phyloP scores from a whole-genome alignment of 2,888 invertebrate genomes.

The Hetaerina titia region DNA sequence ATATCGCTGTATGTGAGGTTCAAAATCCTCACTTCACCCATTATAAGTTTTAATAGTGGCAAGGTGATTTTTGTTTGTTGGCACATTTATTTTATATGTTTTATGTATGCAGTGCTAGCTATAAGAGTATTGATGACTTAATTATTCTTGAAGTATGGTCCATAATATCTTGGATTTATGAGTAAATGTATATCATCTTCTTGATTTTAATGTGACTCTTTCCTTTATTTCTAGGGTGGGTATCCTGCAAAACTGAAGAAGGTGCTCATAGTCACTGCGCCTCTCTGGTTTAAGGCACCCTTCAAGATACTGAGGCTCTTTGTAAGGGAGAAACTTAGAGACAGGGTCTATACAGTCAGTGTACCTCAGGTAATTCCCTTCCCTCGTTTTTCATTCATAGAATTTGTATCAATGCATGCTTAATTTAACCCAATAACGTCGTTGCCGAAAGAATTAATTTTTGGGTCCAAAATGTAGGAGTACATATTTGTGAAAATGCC shows the following conservation, averaged over 20 bases:
- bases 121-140: background rate
- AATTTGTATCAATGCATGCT: background rate
- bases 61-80: too few species aligned
- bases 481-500: too few species aligned
- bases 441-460: background rate
- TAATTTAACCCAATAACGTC: background rate
- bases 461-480: background rate
- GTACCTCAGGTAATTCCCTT: slow-evolving; percentile 83
- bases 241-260: slow-evolving; percentile 98
- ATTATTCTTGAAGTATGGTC: too few species aligned
- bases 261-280: slow-evolving; percentile 97
- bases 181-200: too few species aligned
- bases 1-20: too few species aligned
- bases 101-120: background rate
- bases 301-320: slow-evolving; percentile 97
- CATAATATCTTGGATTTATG: too few species aligned
- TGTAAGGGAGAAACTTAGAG: slow-evolving; percentile 96
- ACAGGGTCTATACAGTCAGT: slow-evolving; percentile 96
- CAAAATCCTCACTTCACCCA: too few species aligned
- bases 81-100: too few species aligned
- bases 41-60: too few species aligned
- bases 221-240: slow-evolving; percentile 86
- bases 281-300: slow-evolving; percentile 98
- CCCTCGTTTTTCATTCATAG: background rate
- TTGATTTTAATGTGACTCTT: background rate